Percentiles rank a stretch among this genome's conserved stretches.
These are phyloP conservation scores for Pseudococcus longispinus DNA, from an alignment of 2,888 invertebrate species.

Conservation along the genomic window DNA sequence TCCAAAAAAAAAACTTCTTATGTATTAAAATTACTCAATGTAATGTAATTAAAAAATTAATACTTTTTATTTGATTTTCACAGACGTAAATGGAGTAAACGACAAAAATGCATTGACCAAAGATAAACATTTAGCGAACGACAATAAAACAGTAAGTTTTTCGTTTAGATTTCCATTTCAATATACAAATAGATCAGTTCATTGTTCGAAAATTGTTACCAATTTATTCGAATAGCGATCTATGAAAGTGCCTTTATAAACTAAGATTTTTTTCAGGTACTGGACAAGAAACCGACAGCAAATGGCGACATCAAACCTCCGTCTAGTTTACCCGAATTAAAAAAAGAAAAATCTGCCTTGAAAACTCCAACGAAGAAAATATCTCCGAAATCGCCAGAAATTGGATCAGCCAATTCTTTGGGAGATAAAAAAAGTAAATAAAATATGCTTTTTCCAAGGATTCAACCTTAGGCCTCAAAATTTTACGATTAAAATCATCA, in stretches of 20 bases:
- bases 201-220: neutral
- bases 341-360: conserved; percentile 56
- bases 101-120: neutral
- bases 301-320: conserved; percentile 52
- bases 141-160: neutral
- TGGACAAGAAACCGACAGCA: neutral
- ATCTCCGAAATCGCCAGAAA: conserved; percentile 56
- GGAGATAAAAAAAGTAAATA: conserved; percentile 57
- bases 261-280: neutral
- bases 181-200: neutral
- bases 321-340: conserved; percentile 49
- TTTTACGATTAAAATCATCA: too few species aligned
- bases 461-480: too few species aligned
- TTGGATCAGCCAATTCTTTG: neutral
- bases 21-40: neutral
- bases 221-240: neutral
- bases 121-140: neutral
- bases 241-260: neutral
- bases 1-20: neutral
- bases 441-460: too few species aligned
- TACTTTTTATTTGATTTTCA: neutral
- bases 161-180: neutral
- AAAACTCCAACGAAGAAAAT: conserved; percentile 56
- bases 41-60: neutral
- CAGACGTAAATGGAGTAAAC: neutral